Evolutionary conservation across 2,113 vertebrate species (phyloP).

Genomic region (Etia nguti): DNA sequence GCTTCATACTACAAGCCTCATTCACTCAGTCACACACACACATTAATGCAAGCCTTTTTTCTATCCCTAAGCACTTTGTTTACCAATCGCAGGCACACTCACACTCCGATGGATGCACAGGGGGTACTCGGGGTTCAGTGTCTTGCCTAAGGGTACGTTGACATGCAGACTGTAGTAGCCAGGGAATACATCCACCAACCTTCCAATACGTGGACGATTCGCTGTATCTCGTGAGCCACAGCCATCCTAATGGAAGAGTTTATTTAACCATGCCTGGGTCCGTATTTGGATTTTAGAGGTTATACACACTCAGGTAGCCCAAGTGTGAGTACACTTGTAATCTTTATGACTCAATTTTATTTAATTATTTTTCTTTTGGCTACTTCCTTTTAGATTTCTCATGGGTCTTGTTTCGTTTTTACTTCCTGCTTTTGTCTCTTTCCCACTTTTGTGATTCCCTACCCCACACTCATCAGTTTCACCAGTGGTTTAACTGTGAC

Average conservation of each 20-base stretch:
- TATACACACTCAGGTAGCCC: not conserved
- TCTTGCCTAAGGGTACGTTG: not conserved
- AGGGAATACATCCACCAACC: not conserved
- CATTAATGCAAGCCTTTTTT: not conserved
- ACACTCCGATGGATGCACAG: not conserved
- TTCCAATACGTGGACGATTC: not conserved
- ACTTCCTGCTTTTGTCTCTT: not conserved
- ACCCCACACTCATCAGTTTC: not conserved
- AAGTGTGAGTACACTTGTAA: not conserved
- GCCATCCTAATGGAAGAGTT: not conserved
- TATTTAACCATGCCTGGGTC: not conserved
- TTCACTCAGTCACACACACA: not conserved
- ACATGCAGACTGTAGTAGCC: not conserved
- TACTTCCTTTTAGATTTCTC: not conserved
- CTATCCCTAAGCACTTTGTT: not conserved
- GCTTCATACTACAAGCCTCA: not conserved
- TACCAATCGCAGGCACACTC: fast-evolving
- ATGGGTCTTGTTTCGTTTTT: not conserved
- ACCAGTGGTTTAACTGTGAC: not conserved
- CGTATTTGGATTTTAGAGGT: not conserved
- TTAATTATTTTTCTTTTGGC: not conserved
- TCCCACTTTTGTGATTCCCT: not conserved
- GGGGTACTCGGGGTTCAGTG: not conserved
- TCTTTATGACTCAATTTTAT: not conserved
- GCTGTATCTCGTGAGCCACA: not conserved